These are phyloP conservation scores for Lypha dubia DNA, from an alignment of 2,888 invertebrate genomes.

Conservation along the genomic window DNA sequence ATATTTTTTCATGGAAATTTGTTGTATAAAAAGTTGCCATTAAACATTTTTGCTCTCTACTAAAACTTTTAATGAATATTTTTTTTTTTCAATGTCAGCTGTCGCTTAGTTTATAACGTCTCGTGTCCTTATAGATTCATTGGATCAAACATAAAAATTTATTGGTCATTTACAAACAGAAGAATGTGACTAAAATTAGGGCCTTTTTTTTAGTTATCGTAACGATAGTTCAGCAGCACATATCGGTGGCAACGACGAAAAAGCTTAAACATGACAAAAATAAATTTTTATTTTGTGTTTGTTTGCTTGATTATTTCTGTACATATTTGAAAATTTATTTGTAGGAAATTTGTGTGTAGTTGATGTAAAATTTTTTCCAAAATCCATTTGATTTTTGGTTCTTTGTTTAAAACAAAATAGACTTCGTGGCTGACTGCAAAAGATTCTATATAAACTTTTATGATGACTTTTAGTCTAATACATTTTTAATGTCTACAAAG, in stretches of 20 bases:
- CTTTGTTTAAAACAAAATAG: not conserved
- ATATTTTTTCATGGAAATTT: not conserved
- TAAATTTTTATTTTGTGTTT: conserved; percentile 5
- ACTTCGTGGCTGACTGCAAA: conserved; percentile 1
- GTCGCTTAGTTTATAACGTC: not conserved
- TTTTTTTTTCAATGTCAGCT: conserved; percentile 56
- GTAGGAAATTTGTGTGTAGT: not conserved
- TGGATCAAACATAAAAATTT: not conserved
- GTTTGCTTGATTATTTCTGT: not conserved
- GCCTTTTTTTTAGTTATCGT: not conserved
- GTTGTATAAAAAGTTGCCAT: not conserved
- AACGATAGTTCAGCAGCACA: not conserved
- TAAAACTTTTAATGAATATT: conserved; percentile 17
- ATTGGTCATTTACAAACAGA: conserved; percentile 5
- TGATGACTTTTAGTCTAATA: conserved; percentile 8
- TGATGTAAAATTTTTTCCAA: too few relatives aligned
- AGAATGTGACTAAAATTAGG: conserved; percentile 1
- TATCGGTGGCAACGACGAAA: not conserved
- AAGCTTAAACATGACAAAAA: not conserved
- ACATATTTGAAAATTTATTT: not conserved
- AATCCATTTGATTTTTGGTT: not conserved
- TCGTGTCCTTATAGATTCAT: not conserved
- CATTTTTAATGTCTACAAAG: conserved; percentile 9
- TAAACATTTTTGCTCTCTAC: not conserved
- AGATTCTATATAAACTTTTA: not conserved